Evolutionary conservation across 1,140 invertebrate species (phyloP).

Genomic region (Lutraria rhynchaena): DNA sequence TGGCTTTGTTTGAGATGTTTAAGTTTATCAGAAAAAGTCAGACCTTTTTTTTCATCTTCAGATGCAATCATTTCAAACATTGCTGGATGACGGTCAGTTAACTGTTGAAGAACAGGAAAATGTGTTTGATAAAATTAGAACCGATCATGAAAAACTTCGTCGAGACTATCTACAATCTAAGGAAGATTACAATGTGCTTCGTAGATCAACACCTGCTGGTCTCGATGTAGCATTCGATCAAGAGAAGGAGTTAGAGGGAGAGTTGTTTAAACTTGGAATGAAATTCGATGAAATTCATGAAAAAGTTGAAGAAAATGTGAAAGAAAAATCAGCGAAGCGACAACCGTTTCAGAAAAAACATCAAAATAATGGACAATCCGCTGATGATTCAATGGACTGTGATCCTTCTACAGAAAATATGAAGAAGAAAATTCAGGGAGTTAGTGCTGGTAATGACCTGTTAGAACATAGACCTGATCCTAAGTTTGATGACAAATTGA

Average conservation of each 20-base stretch:
- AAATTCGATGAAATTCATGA: constrained; percentile 80
- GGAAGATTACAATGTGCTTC: constrained; percentile 77
- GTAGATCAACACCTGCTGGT: constrained; percentile 63
- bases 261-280: constrained; percentile 79
- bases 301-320: constrained; percentile 74
- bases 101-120: constrained; percentile 74
- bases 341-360: constrained; percentile 75
- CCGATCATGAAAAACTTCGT: constrained; percentile 76
- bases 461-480: constrained; percentile 58
- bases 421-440: constrained; percentile 64
- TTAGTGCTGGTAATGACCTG: constrained; percentile 67
- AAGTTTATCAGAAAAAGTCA: too few relatives aligned
- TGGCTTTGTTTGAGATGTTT: too few relatives aligned
- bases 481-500: constrained; percentile 68
- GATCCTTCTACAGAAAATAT: constrained; percentile 66
- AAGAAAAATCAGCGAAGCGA: constrained; percentile 69
- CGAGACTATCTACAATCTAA: constrained; percentile 77
- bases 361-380: constrained; percentile 22
- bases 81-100: constrained; percentile 74
- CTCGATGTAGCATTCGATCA: constrained; percentile 74
- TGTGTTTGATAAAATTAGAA: constrained; percentile 76
- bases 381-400: constrained; percentile 29
- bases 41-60: constrained; percentile 58
- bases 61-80: constrained; percentile 77
- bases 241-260: constrained; percentile 77